Evolutionary conservation across 2,888 invertebrate genomes (phyloP).

Genomic region (Lutraria lutraria): DNA sequence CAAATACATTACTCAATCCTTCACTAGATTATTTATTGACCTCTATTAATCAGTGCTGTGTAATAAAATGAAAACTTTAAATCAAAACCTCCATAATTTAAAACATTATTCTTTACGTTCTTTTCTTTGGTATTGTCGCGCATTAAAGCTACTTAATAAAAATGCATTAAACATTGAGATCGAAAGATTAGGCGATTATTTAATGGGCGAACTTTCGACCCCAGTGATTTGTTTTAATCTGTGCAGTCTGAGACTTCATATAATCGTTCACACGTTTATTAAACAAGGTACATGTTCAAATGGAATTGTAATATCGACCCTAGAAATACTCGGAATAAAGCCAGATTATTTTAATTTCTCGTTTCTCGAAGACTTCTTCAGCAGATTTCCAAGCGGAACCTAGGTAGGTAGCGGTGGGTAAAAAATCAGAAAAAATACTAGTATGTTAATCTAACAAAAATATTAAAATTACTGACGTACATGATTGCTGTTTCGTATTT

Average conservation of each 20-base stretch:
- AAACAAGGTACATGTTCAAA: background rate
- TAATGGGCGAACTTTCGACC: background rate
- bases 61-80: background rate
- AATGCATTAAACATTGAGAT: constrained; percentile 17
- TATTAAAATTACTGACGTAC: no score
- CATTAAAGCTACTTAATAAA: constrained; percentile 16
- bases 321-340: no score
- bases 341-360: no score
- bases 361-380: no score
- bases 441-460: no score
- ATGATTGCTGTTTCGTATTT: no score
- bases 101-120: background rate
- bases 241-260: background rate
- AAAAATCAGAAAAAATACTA: no score
- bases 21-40: background rate
- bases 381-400: no score
- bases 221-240: background rate
- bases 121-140: background rate
- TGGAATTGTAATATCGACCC: background rate
- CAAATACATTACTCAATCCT: background rate
- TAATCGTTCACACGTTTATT: constrained; percentile 17
- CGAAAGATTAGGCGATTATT: background rate
- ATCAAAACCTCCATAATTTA: background rate
- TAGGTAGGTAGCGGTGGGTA: no score
- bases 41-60: background rate